phyloP scores from a whole-genome alignment of 1,140 invertebrate genomes.

The Helicorthomorpha holstii region DNA sequence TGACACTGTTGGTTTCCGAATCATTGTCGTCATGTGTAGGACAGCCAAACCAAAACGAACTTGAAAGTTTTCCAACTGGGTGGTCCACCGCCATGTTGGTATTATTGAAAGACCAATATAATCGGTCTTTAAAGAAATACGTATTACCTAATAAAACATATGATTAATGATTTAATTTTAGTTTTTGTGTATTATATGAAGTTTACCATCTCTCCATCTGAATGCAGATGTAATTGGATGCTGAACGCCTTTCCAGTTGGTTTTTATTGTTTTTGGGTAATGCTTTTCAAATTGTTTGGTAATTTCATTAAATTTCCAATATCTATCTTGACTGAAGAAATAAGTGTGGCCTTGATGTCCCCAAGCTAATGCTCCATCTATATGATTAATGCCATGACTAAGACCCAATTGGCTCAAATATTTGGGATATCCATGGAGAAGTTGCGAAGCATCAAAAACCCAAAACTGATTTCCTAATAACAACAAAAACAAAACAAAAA shows the following conservation, averaged over 20 bases:
- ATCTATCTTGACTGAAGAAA: neutral
- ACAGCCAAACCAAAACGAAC: neutral
- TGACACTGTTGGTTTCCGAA: no score
- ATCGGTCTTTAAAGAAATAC: constrained; percentile 86
- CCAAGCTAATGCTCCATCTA: neutral
- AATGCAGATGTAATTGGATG: constrained; percentile 33
- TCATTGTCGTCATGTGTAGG: no score
- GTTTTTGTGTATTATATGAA: neutral
- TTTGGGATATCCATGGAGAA: neutral
- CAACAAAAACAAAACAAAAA: neutral
- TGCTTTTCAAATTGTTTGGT: constrained; percentile 14
- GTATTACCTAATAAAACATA: constrained; percentile 50
- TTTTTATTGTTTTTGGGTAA: constrained; percentile 36
- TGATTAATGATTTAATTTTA: neutral
- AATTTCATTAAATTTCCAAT: neutral
- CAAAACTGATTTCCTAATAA: neutral
- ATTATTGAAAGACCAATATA: constrained; percentile 91
- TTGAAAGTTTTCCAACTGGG: neutral
- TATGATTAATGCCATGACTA: neutral
- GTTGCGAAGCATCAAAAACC: neutral
- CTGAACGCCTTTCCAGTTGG: constrained; percentile 33
- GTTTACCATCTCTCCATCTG: constrained; percentile 27
- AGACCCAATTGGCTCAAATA: neutral
- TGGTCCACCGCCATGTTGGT: constrained; percentile 54
- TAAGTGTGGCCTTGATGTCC: neutral